Evolutionary conservation across 2,888 invertebrate species (phyloP), one percentile per base, ranked within the genome.

Genomic region (Phengaris arion): DNA sequence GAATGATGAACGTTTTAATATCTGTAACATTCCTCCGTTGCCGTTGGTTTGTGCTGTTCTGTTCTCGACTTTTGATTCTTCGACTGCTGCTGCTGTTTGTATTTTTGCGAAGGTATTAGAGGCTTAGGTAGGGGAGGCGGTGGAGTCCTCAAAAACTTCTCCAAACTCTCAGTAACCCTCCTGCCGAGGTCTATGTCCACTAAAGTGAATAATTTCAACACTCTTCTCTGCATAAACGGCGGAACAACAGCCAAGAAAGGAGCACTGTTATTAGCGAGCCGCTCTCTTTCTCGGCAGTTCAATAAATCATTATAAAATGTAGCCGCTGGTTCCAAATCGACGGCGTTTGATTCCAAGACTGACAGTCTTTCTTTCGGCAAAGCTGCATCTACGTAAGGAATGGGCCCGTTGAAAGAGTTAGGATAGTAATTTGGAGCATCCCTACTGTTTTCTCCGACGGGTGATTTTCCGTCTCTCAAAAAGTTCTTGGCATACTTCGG

Each of bases 401-500:
- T 94, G 0, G 98, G 98, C 0, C 98, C 99, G 80, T 94, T 94
- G 88, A 98, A 99, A 76, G 98, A 98, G 92, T 99, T 99, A 0
- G 99, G 99, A 89, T 95, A 98, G 87, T 99, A 99, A 87, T 98
- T 98, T 0, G 99, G 98, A 0, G 96, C 96, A 55, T 96, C 97
- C 46, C 94, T 96, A 92, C 98, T 97, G 86, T 98, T 98, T 80
- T 96, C 95, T 48, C 92, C 89, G 6, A 95, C 92, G 57, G 96
- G 94, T 92, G 96, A 95, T 2, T 94, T 91, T 0, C 98, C 89
- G 79, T 91, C 89, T 3, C 89, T 85, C 51, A 81, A 83, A 76
- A 90, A 89, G 0, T 82, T 84, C 69, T 84, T 87, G 3, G 81
- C 80, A 74, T 88, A 86, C 45, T 83, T 77, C 10, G 91, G 91